These are phyloP conservation scores for Ips nitidus DNA, from an alignment of 1,140 invertebrate species.

Conservation along the genomic window DNA sequence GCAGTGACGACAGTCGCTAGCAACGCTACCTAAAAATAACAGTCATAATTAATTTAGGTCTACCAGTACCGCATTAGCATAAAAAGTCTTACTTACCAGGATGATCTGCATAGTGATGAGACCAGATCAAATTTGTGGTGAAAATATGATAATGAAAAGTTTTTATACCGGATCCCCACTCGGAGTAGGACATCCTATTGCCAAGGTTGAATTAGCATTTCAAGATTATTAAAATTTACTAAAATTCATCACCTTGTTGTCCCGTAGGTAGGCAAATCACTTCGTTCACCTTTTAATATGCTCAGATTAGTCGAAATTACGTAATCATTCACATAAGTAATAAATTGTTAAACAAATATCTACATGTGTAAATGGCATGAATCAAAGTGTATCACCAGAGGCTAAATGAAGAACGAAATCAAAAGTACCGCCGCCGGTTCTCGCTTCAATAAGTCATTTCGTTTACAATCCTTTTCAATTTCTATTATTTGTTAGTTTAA, in stretches of 20 bases:
- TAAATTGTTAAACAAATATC: constrained; percentile 29
- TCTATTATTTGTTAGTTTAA: neutral
- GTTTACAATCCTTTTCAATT: neutral
- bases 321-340: constrained; percentile 19
- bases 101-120: constrained; percentile 27
- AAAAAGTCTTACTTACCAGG: constrained; percentile 27
- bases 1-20: constrained; percentile 20
- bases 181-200: constrained; percentile 33
- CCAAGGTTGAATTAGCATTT: constrained; percentile 30
- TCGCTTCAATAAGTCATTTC: neutral
- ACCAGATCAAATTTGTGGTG: constrained; percentile 14
- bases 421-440: constrained; percentile 21
- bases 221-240: constrained; percentile 22
- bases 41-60: constrained; percentile 6
- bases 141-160: constrained; percentile 31
- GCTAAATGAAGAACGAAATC: constrained; percentile 6
- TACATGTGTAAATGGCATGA: constrained; percentile 12
- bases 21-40: constrained; percentile 12
- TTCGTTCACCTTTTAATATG: constrained; percentile 34
- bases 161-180: constrained; percentile 34
- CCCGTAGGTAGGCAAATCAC: constrained; percentile 15
- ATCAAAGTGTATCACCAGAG: constrained; percentile 16
- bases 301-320: constrained; percentile 18
- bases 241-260: constrained; percentile 31
- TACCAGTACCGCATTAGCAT: neutral